Base-by-base conservation (phyloP, 2,888 invertebrate species). In the Himalopsyche kuldschensis region DNA sequence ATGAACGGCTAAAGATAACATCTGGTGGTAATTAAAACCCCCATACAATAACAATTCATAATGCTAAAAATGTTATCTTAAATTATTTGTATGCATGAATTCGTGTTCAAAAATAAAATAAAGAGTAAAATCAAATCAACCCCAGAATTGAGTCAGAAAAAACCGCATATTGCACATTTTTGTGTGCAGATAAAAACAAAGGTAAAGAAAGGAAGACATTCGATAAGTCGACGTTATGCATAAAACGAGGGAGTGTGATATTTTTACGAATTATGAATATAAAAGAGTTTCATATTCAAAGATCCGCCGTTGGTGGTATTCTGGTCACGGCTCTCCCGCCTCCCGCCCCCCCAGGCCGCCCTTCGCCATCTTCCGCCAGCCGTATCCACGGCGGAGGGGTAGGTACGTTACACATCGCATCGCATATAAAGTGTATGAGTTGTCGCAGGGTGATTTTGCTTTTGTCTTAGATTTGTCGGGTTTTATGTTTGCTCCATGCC, bases 251-350 rank as follows among this genome's bases (percentile, higher is more conserved):
- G 82, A 84, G 85, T 86, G 86, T 86, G 86, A 86, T 86, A 86
- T 86, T 86, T 85, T 86, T 86, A 86, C 86, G 86, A 86, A 86
- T 86, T 86, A 86, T 86, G 86, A 86, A 86, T 86, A 85, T 84
- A 84, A 84, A 84, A 82, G 84, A 84, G 84, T 55, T 75, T 55
- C 83, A 81, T 84, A 79, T 81, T 81, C 83, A 81, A 84, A 82
- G 77, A 76, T 41, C 41, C 55, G 69, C 79, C 83, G 31, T 47
- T 27, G 46, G 84, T 47, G 55, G 63, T 80, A 85, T 85, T 85
- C 85, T 78, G 84, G 82, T 84, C 85, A 85, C 85, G 85, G 77
- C 41, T 69, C 24, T 55, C 20, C 41, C 15, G 17, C 47, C 81
- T 75, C 31, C 80, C 31, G 79, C 77, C 77, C 82, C 81, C 6